Percentiles rank a stretch among this genome's conserved stretches.
Conservation (phyloP, 1,140 invertebrate species). For the Papilio polyxenes region DNA sequence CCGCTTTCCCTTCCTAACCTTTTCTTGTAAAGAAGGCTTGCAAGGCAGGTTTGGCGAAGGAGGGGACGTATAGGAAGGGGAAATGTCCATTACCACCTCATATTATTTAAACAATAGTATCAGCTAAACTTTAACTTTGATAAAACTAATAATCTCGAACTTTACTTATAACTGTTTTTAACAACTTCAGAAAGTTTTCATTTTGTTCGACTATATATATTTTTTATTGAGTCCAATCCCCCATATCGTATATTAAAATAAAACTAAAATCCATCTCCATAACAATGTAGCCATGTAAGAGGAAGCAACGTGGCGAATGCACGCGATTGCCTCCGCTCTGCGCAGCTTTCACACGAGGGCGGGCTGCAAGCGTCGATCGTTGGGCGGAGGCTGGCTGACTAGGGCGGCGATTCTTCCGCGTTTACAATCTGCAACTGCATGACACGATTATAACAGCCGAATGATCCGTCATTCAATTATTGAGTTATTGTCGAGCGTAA, state of each 20-base stretch:
- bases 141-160: too few relatives aligned
- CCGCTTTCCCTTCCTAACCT: too few relatives aligned
- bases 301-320: constrained; percentile 42
- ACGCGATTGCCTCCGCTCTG: constrained; percentile 51
- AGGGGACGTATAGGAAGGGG: too few relatives aligned
- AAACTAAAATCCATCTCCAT: constrained; percentile 28
- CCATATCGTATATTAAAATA: too few relatives aligned
- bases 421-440: constrained; percentile 49
- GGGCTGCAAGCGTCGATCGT: background rate
- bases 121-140: too few relatives aligned
- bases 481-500: constrained; percentile 40
- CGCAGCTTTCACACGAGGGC: constrained; percentile 40
- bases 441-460: constrained; percentile 62
- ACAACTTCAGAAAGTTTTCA: too few relatives aligned
- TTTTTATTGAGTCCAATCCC: too few relatives aligned
- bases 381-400: background rate
- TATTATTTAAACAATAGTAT: too few relatives aligned
- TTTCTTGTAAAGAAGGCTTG: too few relatives aligned
- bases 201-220: background rate
- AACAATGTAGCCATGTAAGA: constrained; percentile 31
- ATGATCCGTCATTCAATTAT: constrained; percentile 54
- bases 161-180: too few relatives aligned
- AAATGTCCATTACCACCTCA: too few relatives aligned
- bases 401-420: constrained; percentile 44
- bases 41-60: too few relatives aligned